Base-by-base conservation (phyloP, 2,113 vertebrate genomes). In the Ictidomys tridecemlineatus region DNA sequence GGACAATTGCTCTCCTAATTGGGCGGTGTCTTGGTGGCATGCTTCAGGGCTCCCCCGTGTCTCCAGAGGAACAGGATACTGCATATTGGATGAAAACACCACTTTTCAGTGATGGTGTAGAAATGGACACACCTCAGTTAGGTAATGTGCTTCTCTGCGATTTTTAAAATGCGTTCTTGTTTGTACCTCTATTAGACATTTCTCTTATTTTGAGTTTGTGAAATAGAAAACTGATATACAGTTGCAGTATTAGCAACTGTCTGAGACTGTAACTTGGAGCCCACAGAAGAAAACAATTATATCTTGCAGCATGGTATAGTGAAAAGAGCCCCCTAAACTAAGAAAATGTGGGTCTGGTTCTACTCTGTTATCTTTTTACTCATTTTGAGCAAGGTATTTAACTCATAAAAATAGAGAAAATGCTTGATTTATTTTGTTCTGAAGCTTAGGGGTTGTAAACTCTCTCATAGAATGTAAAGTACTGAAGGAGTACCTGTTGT, bases 1-100 rank as follows among this genome's bases (percentile, higher is more conserved):
- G 99, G 98, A 99, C 99, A 0, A 98, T 99, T 2, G 99, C 99
- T 61, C 98, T 99, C 89, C 99, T 99, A 76, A 99, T 99, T 4
- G 99, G 99, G 1, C 99, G 99, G 2, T 99, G 99, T 92, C 99
- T 99, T 2, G 99, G 99, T 1, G 99, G 99, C 85, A 99, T 99
- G 99, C 99, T 99, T 88, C 99, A 99, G 97, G 99, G 99, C 37
- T 98, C 99, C 0, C 97, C 99, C 0, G 98, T 99, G 94, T 99
- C 99, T 9, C 98, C 99, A 0, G 99, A 99, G 97, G 99, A 99
- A 18, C 99, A 99, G 91, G 99, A 99, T 48, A 99, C 99, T 0
- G 98, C 98, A 4, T 99, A 99, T 96, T 99, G 99, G 99, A 98
- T 99, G 90, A 99, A 99, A 98, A 99, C 99, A 0, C 99, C 99